Conservation (phyloP, 64 coral and sea anemone species). For the Montipora cactus region DNA sequence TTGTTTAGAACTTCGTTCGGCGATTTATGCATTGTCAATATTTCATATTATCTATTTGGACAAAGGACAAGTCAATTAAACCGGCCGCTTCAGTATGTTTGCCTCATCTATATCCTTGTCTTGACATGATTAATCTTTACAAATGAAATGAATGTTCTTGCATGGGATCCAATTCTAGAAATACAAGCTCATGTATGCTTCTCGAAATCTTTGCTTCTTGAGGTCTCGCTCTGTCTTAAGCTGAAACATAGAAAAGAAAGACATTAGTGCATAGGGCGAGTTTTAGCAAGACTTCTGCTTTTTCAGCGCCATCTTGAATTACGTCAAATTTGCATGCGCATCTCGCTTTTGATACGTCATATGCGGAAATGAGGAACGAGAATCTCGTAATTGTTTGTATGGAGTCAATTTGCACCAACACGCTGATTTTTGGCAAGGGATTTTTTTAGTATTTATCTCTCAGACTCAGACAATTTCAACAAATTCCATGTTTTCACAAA, state of each 20-base stretch:
- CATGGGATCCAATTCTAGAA: conserved; percentile 27
- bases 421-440: too few species aligned
- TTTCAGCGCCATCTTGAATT: too few species aligned
- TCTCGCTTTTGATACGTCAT: too few species aligned
- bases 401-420: too few species aligned
- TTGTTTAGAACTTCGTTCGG: background rate
- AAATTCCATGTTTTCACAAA: too few species aligned
- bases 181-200: conserved; percentile 96
- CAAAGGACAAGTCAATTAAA: too few species aligned
- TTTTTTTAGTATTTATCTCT: too few species aligned
- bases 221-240: conserved; percentile 92
- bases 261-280: background rate
- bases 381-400: too few species aligned
- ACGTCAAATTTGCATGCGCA: too few species aligned
- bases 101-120: background rate
- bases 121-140: background rate
- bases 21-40: background rate
- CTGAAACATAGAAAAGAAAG: conserved; percentile 2
- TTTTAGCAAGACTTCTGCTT: background rate
- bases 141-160: background rate
- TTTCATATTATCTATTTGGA: background rate
- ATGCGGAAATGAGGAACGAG: too few species aligned
- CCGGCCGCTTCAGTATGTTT: too few species aligned
- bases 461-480: too few species aligned
- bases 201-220: conserved; percentile 90